A percentile compares a stretch with the other conserved stretches of the same genome.
These are phyloP conservation scores for Motacilla alba DNA, from an alignment of 2,113 vertebrate genomes.

Conservation along the genomic window DNA sequence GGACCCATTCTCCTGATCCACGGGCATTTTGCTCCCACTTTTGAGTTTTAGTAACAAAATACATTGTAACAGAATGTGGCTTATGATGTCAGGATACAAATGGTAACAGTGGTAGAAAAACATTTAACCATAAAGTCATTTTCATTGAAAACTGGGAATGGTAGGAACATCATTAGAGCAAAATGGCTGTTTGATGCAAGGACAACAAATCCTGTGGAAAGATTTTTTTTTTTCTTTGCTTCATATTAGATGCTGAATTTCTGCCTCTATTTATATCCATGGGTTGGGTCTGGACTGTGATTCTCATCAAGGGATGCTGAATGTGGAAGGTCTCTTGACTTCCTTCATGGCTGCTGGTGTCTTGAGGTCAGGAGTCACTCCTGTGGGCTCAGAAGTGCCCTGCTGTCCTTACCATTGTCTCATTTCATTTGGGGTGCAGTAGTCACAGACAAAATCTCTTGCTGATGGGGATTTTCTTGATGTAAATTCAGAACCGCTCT, in stretches of 20 bases:
- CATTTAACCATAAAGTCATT: background rate
- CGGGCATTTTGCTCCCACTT: background rate
- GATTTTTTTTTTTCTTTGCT: accelerated
- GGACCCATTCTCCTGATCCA: background rate
- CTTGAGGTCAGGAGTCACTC: background rate
- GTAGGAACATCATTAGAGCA: background rate
- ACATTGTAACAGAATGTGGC: background rate
- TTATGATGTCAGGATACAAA: background rate
- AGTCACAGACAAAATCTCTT: background rate
- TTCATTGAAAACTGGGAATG: background rate
- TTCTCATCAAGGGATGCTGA: background rate
- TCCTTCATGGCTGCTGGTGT: background rate
- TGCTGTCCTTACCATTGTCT: accelerated
- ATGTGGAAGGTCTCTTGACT: background rate
- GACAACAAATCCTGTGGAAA: background rate
- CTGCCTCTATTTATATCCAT: background rate
- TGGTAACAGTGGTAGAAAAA: background rate
- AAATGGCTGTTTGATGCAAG: background rate
- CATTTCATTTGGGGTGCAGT: background rate
- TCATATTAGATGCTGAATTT: background rate
- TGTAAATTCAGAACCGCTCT: background rate
- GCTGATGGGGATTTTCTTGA: background rate
- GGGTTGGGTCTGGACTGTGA: background rate
- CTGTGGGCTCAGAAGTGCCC: background rate
- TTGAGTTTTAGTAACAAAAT: background rate